Conservation (phyloP, 2,797 vertebrate genomes). For the Anisognathus igniventris region DNA sequence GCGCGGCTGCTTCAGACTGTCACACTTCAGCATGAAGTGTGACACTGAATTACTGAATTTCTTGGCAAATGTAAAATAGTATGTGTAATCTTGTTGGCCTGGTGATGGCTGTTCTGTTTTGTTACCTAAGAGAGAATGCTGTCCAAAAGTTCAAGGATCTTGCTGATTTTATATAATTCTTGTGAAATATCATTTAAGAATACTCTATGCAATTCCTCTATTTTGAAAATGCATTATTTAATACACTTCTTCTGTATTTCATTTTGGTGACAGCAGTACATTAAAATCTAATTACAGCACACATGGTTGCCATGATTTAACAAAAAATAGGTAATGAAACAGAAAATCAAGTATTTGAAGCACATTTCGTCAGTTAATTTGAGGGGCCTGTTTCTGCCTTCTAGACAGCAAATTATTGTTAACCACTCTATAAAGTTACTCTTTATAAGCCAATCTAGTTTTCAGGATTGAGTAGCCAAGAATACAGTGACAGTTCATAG, state of each 20-base stretch:
- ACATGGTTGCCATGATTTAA: neutral
- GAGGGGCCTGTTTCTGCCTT: neutral
- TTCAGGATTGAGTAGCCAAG: neutral
- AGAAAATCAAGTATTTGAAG: neutral
- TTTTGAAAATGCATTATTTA: neutral
- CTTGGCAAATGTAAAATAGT: neutral
- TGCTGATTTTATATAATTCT: neutral
- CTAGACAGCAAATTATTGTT: neutral
- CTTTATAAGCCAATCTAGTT: neutral
- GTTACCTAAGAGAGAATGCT: neutral
- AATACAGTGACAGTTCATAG: neutral
- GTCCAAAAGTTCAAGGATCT: neutral
- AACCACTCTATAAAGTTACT: neutral
- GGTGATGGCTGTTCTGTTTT: neutral
- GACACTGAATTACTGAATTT: neutral
- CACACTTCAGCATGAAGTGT: neutral
- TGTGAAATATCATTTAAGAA: neutral
- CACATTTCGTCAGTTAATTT: neutral
- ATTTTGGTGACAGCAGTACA: neutral
- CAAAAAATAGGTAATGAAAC: neutral
- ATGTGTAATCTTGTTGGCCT: accelerated
- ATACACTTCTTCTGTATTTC: neutral
- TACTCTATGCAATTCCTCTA: neutral
- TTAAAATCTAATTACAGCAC: neutral
- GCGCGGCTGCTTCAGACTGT: neutral